phyloP scores from a whole-genome alignment of 2,113 vertebrate species.

The Leiothrix lutea region DNA sequence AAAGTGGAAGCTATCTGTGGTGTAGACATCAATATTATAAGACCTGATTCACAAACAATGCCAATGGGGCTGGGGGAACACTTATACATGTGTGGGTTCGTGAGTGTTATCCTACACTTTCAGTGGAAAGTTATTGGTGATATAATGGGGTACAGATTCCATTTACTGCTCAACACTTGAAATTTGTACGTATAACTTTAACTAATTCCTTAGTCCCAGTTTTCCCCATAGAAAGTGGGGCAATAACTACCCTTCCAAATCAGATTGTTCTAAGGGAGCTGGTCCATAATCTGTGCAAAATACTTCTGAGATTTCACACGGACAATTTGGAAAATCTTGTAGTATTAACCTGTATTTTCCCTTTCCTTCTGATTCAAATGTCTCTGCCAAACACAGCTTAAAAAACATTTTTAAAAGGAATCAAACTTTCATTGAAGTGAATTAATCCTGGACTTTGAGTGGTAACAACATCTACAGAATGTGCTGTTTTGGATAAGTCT shows the following conservation, averaged over 20 bases:
- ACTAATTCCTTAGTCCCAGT: not conserved
- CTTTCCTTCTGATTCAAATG: not conserved
- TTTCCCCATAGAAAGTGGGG: not conserved
- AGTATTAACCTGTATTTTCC: not conserved
- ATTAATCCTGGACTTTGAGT: conserved; percentile 33
- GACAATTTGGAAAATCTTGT: not conserved
- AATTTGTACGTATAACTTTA: not conserved
- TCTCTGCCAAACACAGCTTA: not conserved
- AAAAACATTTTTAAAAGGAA: not conserved
- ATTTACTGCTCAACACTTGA: not conserved
- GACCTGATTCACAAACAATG: not conserved
- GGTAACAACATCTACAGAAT: conserved; percentile 3
- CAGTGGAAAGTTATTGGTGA: not conserved
- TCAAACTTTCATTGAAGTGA: not conserved
- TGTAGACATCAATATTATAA: not conserved
- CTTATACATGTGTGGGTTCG: accelerated
- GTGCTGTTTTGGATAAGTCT: conserved; percentile 41
- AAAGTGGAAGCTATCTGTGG: not conserved
- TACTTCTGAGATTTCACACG: not conserved
- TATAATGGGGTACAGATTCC: not conserved
- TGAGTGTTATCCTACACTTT: not conserved
- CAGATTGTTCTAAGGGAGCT: not conserved
- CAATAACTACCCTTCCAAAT: not conserved
- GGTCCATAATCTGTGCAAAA: not conserved
- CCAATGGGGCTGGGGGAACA: not conserved